Evolutionary conservation across 2,888 invertebrate genomes (phyloP), one percentile per base, ranked within the genome.

Genomic region (Cetonia aurata): DNA sequence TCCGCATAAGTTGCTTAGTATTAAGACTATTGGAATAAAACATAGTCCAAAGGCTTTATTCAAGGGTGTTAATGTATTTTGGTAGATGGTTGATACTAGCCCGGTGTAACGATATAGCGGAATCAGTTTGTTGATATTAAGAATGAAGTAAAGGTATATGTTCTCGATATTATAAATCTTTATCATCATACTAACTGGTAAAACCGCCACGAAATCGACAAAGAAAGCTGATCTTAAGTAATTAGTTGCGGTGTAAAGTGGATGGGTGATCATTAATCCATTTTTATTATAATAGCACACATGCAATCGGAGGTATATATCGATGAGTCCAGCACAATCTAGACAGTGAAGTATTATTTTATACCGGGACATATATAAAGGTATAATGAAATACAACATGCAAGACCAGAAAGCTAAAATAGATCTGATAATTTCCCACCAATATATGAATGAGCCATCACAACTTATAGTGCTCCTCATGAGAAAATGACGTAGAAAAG

Each of bases 211-310:
- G 1, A 83, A 46, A 70, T 87, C 87, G 73, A 86, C 75, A 1
- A 85, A 19, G 71, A 87, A 87, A 0, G 82, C 82, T 25, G 81
- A 80, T 69, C 78, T 85, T 69, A 87, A 67, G 76, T 87, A 87
- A 67, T 84, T 79, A 0, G 80, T 79, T 0, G 86, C 79, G 0
- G 86, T 86, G 6, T 85, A 73, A 9, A 86, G 74, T 0, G 88
- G 87, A 76, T 88, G 88, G 0, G 85, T 86, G 17, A 88, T 81
- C 9, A 87, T 75, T 13, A 88, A 72, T 0, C 86, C 86, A 15
- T 81, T 80, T 0, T 86, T 81, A 52, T 87, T 82, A 75, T 87
- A 88, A 73, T 86, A 88, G 0, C 85, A 86, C 0, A 88, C 85
- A 66, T 88, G 87, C 0, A 85, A 75, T 85, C 87, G 86, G 10